Percentiles rank a stretch among this genome's conserved stretches.
Evolutionary conservation across 2,113 vertebrate species (phyloP).

Genomic region (Erythrolamprus reginae): DNA sequence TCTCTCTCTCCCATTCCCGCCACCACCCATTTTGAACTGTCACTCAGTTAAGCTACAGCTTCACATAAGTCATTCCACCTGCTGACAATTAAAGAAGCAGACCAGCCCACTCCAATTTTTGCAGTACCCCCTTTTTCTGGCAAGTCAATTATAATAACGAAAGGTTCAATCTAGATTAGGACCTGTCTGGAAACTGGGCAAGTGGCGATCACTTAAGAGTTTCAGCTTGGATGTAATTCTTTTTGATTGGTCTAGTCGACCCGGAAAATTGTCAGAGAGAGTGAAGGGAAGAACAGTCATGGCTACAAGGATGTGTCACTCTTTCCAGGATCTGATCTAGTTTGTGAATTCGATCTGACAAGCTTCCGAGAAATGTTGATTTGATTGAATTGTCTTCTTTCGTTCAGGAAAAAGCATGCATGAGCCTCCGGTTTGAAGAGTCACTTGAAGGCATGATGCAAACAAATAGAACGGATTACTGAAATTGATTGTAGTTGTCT

Average conservation of each 20-base stretch:
- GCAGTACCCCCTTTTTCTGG: not conserved
- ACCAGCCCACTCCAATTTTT: not conserved
- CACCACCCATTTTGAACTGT: not conserved
- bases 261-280: not conserved
- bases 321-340: not conserved
- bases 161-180: not conserved
- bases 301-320: not conserved
- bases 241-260: not conserved
- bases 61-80: not conserved
- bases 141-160: not conserved
- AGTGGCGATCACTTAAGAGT: not conserved
- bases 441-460: not conserved
- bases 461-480: not conserved
- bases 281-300: not conserved
- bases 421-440: not conserved
- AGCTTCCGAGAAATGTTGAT: not conserved
- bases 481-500: not conserved
- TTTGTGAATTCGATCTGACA: not conserved
- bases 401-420: not conserved
- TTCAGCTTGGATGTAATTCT: not conserved
- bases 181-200: not conserved
- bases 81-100: not conserved
- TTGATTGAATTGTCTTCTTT: not conserved
- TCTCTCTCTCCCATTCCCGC: not conserved
- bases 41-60: not conserved